Evolutionary conservation across 64 coral and sea anemone genomes (phyloP).

Genomic region (Porites australiensis): DNA sequence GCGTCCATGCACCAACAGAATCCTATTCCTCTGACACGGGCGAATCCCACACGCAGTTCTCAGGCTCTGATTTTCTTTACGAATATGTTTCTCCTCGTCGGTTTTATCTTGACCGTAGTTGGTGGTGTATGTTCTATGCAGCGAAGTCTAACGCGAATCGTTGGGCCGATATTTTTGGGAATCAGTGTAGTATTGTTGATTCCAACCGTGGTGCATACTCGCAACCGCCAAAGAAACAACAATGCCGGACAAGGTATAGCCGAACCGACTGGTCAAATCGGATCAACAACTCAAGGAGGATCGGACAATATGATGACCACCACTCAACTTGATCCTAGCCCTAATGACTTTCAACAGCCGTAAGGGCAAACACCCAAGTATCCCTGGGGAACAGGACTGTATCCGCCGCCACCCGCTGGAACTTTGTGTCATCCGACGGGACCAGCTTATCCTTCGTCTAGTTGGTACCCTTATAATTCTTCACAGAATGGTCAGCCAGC

Average conservation of each 20-base stretch:
- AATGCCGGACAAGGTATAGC: neutral
- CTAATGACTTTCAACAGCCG: neutral
- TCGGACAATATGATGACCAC: neutral
- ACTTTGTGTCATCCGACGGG: neutral
- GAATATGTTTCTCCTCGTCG: constrained; percentile 1
- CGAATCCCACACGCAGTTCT: neutral
- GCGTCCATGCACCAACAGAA: neutral
- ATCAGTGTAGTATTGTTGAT: constrained; percentile 9
- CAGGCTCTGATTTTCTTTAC: constrained; percentile 22
- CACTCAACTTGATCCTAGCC: neutral
- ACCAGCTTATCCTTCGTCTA: neutral
- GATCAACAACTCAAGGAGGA: neutral
- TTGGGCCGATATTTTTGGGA: constrained; percentile 24
- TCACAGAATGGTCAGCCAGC: neutral
- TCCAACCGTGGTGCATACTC: neutral
- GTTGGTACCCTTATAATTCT: neutral
- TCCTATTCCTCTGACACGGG: neutral
- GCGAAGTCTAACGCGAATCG: constrained; percentile 33
- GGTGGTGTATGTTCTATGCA: constrained; percentile 40
- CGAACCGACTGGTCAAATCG: neutral
- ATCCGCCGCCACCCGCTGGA: neutral
- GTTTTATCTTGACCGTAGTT: constrained; percentile 49
- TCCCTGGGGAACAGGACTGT: neutral
- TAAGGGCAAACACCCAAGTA: neutral
- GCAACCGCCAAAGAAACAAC: neutral